Evolutionary conservation across 30 jellyfish, hydroid and myxozoan species (phyloP).

Genomic region (Hydra vulgaris): DNA sequence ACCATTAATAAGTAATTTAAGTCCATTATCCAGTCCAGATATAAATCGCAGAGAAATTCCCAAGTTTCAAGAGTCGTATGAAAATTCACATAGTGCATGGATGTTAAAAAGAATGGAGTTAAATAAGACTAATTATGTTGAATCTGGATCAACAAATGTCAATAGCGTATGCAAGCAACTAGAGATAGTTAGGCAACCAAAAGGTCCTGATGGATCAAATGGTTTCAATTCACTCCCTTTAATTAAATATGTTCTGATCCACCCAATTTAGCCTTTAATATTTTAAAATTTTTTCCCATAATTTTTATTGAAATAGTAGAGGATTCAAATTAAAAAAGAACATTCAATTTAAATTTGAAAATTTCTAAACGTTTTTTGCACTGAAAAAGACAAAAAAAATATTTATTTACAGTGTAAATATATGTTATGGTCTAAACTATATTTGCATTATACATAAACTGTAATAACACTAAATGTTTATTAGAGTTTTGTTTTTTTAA

Average conservation of each 20-base stretch:
- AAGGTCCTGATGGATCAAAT: conserved; percentile 98
- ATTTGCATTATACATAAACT: too few relatives aligned
- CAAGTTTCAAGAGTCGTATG: conserved; percentile 33
- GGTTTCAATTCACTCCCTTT: conserved; percentile 54
- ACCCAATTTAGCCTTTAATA: too few relatives aligned
- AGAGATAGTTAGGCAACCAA: conserved; percentile 88
- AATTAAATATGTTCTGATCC: conserved; percentile 19
- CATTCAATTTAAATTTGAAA: too few relatives aligned
- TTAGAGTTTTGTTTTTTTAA: too few relatives aligned
- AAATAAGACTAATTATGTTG: conserved; percentile 39
- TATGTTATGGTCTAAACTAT: too few relatives aligned
- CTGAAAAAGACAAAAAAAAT: too few relatives aligned
- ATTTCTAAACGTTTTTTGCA: too few relatives aligned
- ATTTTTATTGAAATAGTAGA: too few relatives aligned
- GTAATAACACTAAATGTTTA: too few relatives aligned
- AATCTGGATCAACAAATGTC: conserved; percentile 31
- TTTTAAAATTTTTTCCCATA: too few relatives aligned
- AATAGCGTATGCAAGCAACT: conserved; percentile 33
- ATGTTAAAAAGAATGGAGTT: conserved; percentile 50
- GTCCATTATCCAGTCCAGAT: conserved; percentile 94
- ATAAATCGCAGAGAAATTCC: conserved; percentile 22
- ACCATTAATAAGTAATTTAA: conserved; percentile 59
- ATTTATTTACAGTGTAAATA: too few relatives aligned
- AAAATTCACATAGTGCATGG: conserved; percentile 88
- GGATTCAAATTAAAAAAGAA: too few relatives aligned